A percentile compares a stretch with the other conserved stretches of the same genome.
Evolutionary conservation across 1,140 invertebrate species (phyloP).

Genomic region (Euglossa dilemma): DNA sequence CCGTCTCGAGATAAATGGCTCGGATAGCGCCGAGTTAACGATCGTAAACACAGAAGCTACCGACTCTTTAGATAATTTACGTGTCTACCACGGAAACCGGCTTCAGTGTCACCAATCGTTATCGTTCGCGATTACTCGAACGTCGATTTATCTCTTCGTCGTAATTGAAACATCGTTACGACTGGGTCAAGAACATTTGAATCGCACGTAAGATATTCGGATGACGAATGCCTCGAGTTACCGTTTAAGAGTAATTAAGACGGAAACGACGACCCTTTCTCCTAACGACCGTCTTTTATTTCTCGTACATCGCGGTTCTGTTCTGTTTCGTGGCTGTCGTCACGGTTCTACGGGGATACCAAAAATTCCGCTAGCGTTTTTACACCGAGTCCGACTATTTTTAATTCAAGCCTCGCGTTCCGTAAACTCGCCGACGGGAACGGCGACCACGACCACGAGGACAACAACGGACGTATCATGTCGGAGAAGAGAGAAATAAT

Average conservation of each 20-base stretch:
- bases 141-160: not conserved
- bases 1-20: not conserved
- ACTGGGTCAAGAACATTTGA: not conserved
- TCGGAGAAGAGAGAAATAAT: constrained; percentile 40
- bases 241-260: not conserved
- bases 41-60: not conserved
- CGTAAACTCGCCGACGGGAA: too few species aligned
- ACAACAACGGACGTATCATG: not conserved
- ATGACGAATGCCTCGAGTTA: not conserved
- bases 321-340: not conserved
- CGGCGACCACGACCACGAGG: not conserved
- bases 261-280: not conserved
- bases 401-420: constrained; percentile 6
- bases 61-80: not conserved
- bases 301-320: not conserved
- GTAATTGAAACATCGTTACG: too few species aligned
- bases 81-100: not conserved
- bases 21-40: constrained; percentile 2
- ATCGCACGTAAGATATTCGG: not conserved
- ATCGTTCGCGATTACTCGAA: not conserved
- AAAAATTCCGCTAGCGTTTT: constrained; percentile 6
- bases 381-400: constrained; percentile 11
- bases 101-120: not conserved
- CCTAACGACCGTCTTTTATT: not conserved
- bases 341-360: not conserved